Evolutionary conservation across 2,113 vertebrate species (phyloP).

Genomic region (Dipodomys merriami): DNA sequence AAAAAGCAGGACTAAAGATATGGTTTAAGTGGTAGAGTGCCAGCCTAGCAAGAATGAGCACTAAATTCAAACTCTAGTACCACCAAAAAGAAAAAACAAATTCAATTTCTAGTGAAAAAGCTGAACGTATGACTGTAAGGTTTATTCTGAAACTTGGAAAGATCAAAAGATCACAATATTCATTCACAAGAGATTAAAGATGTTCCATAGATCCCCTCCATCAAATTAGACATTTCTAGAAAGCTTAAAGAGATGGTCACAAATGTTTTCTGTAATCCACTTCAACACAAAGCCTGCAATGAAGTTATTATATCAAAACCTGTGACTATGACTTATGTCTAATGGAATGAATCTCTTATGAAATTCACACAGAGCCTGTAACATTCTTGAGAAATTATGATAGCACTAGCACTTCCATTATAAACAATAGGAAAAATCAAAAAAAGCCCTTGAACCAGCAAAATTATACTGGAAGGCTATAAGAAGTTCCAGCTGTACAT

Average conservation of each 20-base stretch:
- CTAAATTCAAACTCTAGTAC: too few species aligned
- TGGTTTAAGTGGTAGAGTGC: too few species aligned
- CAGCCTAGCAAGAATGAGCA: too few species aligned
- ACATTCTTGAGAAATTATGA: conserved; percentile 11
- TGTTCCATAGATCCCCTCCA: not conserved
- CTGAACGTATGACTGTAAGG: not conserved
- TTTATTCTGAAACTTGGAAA: not conserved
- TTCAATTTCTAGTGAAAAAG: not conserved
- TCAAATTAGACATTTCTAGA: not conserved
- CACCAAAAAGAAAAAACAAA: too few species aligned
- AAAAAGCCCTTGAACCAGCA: not conserved
- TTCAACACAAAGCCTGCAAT: not conserved
- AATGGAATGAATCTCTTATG: not conserved
- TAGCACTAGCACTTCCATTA: not conserved
- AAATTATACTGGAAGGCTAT: not conserved
- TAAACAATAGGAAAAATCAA: conserved; percentile 12
- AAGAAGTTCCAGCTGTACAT: not conserved
- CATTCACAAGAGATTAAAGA: not conserved
- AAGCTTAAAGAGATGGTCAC: not conserved
- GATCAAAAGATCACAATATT: not conserved
- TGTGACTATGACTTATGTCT: conserved; percentile 7
- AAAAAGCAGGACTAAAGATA: too few species aligned
- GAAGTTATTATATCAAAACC: not conserved
- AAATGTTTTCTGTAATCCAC: not conserved
- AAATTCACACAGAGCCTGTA: not conserved